Percentiles rank a stretch among this genome's conserved stretches.
Evolutionary conservation across 2,888 invertebrate species (phyloP).

Genomic region (Eucera pruinosa): DNA sequence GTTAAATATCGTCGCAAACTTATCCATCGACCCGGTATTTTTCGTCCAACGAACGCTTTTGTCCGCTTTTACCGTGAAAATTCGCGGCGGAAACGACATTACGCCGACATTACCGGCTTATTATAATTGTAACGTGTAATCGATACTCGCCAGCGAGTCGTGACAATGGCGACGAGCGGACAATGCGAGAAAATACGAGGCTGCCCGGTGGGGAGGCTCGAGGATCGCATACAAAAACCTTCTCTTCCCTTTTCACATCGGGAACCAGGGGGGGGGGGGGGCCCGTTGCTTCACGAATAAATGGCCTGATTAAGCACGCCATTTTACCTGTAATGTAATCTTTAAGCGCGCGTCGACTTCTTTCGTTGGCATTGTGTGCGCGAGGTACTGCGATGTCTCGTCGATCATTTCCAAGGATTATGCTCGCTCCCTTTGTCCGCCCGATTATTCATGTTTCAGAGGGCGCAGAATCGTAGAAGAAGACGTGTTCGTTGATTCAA

Average conservation of each 20-base stretch:
- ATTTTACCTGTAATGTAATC: slow-evolving; percentile 79
- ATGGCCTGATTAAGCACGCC: slow-evolving; percentile 80
- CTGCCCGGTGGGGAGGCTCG: slow-evolving; percentile 21
- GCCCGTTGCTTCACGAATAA: slow-evolving; percentile 74
- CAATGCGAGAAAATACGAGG: slow-evolving; percentile 67
- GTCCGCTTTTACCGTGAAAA: neutral
- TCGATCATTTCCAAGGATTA: slow-evolving; percentile 66
- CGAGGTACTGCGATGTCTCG: slow-evolving; percentile 64
- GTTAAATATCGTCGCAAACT: too few relatives aligned
- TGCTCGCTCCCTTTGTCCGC: slow-evolving; percentile 15
- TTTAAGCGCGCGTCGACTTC: slow-evolving; percentile 64
- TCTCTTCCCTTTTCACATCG: slow-evolving; percentile 61
- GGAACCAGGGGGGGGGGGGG: too few relatives aligned
- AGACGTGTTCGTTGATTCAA: slow-evolving; percentile 26
- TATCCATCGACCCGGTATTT: too few relatives aligned
- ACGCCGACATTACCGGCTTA: slow-evolving; percentile 69
- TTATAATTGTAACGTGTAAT: slow-evolving; percentile 79
- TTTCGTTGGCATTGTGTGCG: slow-evolving; percentile 63
- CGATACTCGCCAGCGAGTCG: slow-evolving; percentile 64
- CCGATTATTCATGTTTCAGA: slow-evolving; percentile 48
- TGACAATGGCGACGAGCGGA: slow-evolving; percentile 52
- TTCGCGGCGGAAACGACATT: slow-evolving; percentile 49
- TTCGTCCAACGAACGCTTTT: too few relatives aligned
- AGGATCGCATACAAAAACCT: slow-evolving; percentile 56
- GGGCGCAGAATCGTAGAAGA: slow-evolving; percentile 28